Base-by-base conservation (phyloP, 2,797 vertebrate genomes). In the Holocentrus rufus region DNA sequence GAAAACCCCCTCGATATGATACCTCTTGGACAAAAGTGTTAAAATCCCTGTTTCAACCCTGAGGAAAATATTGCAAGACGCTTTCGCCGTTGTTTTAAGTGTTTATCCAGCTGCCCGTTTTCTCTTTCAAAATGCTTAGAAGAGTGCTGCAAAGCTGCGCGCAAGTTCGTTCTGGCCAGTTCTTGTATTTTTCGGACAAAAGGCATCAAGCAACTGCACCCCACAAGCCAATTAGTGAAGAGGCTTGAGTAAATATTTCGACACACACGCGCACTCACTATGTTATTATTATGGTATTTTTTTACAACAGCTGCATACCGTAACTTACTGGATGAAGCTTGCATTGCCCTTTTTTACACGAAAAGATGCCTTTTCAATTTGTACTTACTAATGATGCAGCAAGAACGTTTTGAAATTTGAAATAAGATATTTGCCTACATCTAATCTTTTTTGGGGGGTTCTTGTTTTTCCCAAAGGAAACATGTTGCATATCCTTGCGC, bases 401-500 rank as follows among this genome's bases (percentile, higher is more conserved):
- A 44, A 61, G 25, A 66, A 7, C 52, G 68, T 59, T 73, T 76
- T 57, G 58, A 13, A 7, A 52, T 65, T 47, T 72, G 56, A 85
- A 66, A 63, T 85, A 39, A 83, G 46, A 66, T 18, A 44, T 23
- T 67, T 52, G 79, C 44, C 56, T 34, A 63, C 47, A 55, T 18
- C 47, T 1, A 5, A 65, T 52, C 58, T 55, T 54, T 15, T 67
- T 84, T 77, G 64, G 62, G 63, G 77, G 79, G 18, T 56, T 1
- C 61, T 67, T 63, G 76, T 81, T 90, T 79, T 72, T 47, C 65
- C 62, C 69, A 76, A 69, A 79, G 82, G 78, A 92, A 95, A 94
- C 93, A 95, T 95, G 93, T 93, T 94, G 93, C 92, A 87, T 69
- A 83, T 93, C 66, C 73, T 86, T 69, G 72, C 85, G 68, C 87